Evolutionary conservation across 2,113 vertebrate species (phyloP).

Genomic region (Cyrtonyx montezumae): DNA sequence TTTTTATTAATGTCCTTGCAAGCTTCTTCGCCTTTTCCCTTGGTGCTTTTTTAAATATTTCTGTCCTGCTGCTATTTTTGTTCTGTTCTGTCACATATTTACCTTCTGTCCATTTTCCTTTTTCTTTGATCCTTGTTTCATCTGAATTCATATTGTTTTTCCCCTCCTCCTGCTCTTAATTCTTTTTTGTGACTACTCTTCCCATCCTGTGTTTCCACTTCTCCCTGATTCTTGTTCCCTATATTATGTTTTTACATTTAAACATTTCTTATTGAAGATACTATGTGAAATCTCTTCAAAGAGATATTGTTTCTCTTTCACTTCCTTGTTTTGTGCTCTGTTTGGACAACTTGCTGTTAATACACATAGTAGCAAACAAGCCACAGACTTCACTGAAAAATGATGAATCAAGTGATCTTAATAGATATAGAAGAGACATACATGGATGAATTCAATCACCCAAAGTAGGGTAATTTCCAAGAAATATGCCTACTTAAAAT

Average conservation of each 20-base stretch:
- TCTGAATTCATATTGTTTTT: not conserved
- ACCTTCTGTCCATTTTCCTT: slow-evolving; percentile 13
- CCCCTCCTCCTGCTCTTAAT: not conserved
- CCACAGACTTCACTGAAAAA: not conserved
- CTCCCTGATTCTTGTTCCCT: not conserved
- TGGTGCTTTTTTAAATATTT: not conserved
- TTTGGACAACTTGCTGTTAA: slow-evolving; percentile 23
- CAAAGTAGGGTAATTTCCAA: not conserved
- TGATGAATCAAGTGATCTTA: not conserved
- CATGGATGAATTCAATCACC: not conserved
- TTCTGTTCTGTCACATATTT: slow-evolving; percentile 2
- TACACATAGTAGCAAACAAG: not conserved
- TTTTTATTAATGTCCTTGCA: slow-evolving; percentile 2
- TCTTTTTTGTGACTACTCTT: slow-evolving; percentile 18
- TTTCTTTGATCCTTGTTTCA: slow-evolving; percentile 16
- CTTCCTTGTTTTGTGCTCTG: slow-evolving; percentile 27
- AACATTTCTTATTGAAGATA: slow-evolving; percentile 46
- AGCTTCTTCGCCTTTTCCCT: not conserved
- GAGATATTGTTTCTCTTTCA: not conserved
- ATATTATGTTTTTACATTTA: not conserved
- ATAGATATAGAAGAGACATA: not conserved
- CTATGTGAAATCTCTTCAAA: slow-evolving; percentile 33
- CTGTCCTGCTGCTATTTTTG: slow-evolving; percentile 18
- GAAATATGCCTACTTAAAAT: not conserved
- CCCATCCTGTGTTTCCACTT: not conserved